These are phyloP conservation scores for Ptychadena robeensis DNA, from an alignment of 2,797 vertebrate species.

Conservation along the genomic window DNA sequence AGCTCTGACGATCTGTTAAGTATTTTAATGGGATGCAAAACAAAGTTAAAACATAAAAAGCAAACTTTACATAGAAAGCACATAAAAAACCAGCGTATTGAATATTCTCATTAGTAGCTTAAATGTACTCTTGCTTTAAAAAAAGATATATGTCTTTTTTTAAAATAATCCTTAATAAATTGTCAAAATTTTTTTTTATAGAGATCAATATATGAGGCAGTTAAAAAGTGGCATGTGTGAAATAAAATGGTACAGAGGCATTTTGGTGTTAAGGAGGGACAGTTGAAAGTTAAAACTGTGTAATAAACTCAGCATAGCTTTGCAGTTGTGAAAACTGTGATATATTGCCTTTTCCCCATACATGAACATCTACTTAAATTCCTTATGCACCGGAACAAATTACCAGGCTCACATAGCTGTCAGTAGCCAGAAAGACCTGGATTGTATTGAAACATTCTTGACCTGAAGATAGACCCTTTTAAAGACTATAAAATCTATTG, in stretches of 20 bases:
- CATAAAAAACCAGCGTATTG: no score
- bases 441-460: slow-evolving; percentile 51
- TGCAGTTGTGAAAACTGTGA: slow-evolving; percentile 20
- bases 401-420: slow-evolving; percentile 44
- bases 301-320: neutral
- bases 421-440: slow-evolving; percentile 35
- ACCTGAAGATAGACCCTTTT: slow-evolving; percentile 49
- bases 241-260: neutral
- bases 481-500: slow-evolving; percentile 52
- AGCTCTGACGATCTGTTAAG: no score
- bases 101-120: no score
- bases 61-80: no score
- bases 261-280: neutral
- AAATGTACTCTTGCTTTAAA: no score
- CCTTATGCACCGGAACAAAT: slow-evolving; percentile 47
- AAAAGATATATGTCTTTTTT: no score
- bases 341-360: slow-evolving; percentile 36
- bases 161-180: neutral
- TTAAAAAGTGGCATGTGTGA: neutral
- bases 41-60: no score
- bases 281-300: neutral
- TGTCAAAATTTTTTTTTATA: no score
- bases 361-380: neutral
- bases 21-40: no score
- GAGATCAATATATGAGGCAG: neutral